Evolutionary conservation across 1,140 invertebrate species (phyloP).

Genomic region (Drosophila melanica): DNA sequence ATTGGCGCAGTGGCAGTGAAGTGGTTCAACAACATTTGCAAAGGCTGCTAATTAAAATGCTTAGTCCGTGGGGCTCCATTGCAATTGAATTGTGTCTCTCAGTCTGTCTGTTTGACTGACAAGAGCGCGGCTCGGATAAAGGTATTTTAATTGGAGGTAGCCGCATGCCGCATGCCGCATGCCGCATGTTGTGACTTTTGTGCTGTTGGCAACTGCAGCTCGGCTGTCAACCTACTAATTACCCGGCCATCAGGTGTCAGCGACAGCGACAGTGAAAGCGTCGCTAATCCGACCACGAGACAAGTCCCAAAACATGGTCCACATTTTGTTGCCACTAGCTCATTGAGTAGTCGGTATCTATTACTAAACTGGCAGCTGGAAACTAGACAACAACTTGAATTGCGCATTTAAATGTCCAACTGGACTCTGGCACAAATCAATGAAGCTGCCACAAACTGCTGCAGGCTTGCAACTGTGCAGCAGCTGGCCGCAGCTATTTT

Average conservation of each 20-base stretch:
- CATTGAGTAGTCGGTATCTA: too few relatives aligned
- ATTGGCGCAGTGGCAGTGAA: neutral
- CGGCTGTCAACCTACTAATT: slow-evolving; percentile 17
- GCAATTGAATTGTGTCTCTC: slow-evolving; percentile 1
- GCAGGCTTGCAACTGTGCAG: slow-evolving; percentile 2
- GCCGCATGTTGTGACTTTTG: slow-evolving; percentile 2
- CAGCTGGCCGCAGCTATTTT: slow-evolving; percentile 18
- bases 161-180: neutral
- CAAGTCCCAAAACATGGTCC: neutral
- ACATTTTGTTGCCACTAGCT: neutral
- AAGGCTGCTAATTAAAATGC: slow-evolving; percentile 23
- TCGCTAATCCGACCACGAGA: neutral
- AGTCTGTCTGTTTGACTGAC: neutral
- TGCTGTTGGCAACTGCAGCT: neutral
- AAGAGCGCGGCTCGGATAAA: neutral
- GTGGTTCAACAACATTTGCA: slow-evolving; percentile 7
- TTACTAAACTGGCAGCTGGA: neutral
- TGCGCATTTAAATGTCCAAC: neutral
- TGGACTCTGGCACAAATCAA: slow-evolving; percentile 35
- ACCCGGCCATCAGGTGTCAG: neutral
- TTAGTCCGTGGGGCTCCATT: neutral
- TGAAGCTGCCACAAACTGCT: slow-evolving; percentile 29
- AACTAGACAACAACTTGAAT: slow-evolving; percentile 1
- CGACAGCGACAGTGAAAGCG: neutral
- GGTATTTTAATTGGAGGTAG: slow-evolving; percentile 10